A percentile compares a stretch with the other conserved stretches of the same genome.
phyloP scores from a whole-genome alignment of 2,888 invertebrate genomes.

The Dermolepida albohirtum region DNA sequence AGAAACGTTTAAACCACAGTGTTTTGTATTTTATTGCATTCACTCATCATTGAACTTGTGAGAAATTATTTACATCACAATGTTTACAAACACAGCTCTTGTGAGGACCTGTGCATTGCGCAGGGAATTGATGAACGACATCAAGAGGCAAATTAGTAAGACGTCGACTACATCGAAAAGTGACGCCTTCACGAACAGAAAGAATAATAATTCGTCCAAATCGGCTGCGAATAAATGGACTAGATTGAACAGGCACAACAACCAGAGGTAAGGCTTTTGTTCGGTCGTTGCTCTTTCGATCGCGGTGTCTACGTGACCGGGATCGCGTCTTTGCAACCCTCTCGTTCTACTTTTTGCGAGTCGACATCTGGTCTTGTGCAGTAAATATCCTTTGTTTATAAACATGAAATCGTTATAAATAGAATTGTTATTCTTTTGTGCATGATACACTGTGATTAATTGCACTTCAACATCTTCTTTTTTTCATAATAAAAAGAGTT shows the following conservation, averaged over 20 bases:
- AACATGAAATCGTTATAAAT: not conserved
- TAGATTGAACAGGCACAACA: slow-evolving; percentile 60
- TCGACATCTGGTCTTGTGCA: not conserved
- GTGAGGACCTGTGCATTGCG: slow-evolving; percentile 53
- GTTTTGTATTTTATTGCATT: not conserved
- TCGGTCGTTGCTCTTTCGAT: slow-evolving; percentile 44
- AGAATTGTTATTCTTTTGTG: not conserved
- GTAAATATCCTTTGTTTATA: slow-evolving; percentile 23
- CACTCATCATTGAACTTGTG: no score
- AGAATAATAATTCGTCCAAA: slow-evolving; percentile 41
- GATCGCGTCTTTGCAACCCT: slow-evolving; percentile 48
- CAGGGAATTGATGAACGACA: slow-evolving; percentile 55
- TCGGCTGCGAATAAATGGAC: slow-evolving; percentile 53
- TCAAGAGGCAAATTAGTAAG: slow-evolving; percentile 68
- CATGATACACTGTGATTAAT: no score
- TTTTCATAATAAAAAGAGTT: no score
- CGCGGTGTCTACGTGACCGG: slow-evolving; percentile 55
- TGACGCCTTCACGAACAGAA: slow-evolving; percentile 67
- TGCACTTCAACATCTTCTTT: no score
- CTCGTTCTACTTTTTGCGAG: slow-evolving; percentile 20
- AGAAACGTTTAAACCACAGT: not conserved
- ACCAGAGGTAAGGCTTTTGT: slow-evolving; percentile 58
- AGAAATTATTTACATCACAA: slow-evolving; percentile 38
- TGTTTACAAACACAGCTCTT: slow-evolving; percentile 47
- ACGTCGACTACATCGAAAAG: slow-evolving; percentile 72